Evolutionary conservation across 2,888 invertebrate species (phyloP).

Genomic region (Epistrophe grossulariae): DNA sequence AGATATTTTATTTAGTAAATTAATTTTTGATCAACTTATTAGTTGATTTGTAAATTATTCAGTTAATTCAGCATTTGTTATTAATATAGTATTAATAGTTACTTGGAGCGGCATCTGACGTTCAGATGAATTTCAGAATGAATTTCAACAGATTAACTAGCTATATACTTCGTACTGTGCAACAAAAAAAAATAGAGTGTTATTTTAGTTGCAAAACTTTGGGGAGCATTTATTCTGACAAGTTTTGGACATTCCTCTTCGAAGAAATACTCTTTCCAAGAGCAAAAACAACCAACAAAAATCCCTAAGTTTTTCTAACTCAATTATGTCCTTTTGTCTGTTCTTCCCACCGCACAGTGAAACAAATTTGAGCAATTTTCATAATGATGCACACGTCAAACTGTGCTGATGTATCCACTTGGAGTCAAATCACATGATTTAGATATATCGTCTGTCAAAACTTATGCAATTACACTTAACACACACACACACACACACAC

Average conservation of each 20-base stretch:
- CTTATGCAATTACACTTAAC: conserved; percentile 42
- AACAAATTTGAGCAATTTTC: conserved; percentile 35
- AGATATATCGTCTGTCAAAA: conserved; percentile 42
- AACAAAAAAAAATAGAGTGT: neutral
- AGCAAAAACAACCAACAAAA: neutral
- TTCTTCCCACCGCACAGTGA: neutral
- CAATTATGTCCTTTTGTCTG: neutral
- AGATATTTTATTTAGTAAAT: too few relatives aligned
- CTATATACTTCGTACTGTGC: too few relatives aligned
- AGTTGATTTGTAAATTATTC: too few relatives aligned
- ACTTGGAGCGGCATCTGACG: neutral
- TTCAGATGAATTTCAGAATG: neutral
- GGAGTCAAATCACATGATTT: conserved; percentile 49
- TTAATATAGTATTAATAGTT: too few relatives aligned
- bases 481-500: conserved; percentile 1
- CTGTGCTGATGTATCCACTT: conserved; percentile 44
- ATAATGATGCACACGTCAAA: conserved; percentile 38
- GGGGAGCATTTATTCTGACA: neutral
- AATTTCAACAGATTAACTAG: neutral
- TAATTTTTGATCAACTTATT: too few relatives aligned
- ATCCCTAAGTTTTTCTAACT: neutral
- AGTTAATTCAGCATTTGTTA: too few relatives aligned
- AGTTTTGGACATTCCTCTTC: neutral
- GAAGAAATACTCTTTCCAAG: neutral
- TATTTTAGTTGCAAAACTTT: neutral